phyloP scores from a whole-genome alignment of 2,113 vertebrate genomes.

The Tenrec ecaudatus region DNA sequence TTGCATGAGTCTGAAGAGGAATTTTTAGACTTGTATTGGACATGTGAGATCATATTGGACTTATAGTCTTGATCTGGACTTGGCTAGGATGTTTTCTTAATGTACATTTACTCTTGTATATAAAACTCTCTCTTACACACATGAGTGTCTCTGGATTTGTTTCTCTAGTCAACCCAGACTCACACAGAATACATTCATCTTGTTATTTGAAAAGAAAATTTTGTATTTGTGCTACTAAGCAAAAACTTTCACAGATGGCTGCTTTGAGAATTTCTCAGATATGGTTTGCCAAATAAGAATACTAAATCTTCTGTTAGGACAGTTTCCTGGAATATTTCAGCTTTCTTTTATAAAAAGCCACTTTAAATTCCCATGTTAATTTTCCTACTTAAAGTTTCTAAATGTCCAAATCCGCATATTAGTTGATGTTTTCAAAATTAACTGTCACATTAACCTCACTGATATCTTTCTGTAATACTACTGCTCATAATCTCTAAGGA shows the following conservation, averaged over 20 bases:
- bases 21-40: no score
- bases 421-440: not conserved
- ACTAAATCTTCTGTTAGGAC: not conserved
- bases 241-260: conserved; percentile 18
- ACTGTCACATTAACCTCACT: not conserved
- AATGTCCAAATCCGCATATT: not conserved
- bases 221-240: not conserved
- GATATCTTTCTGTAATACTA: not conserved
- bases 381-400: not conserved
- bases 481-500: not conserved
- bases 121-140: no score
- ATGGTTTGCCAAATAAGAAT: not conserved
- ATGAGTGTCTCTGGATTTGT: no score
- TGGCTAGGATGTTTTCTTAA: no score
- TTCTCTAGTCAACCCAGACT: no score
- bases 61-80: no score
- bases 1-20: no score
- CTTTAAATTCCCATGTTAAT: not conserved
- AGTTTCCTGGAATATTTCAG: not conserved
- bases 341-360: not conserved
- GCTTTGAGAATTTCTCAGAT: conserved; percentile 34
- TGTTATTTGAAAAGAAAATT: conserved; percentile 48
- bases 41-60: no score
- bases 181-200: not conserved
- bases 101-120: no score